A percentile compares a stretch with the other conserved stretches of the same genome.
These are phyloP conservation scores for Psylliodes chrysocephalus DNA, from an alignment of 2,888 invertebrate genomes.

Conservation along the genomic window DNA sequence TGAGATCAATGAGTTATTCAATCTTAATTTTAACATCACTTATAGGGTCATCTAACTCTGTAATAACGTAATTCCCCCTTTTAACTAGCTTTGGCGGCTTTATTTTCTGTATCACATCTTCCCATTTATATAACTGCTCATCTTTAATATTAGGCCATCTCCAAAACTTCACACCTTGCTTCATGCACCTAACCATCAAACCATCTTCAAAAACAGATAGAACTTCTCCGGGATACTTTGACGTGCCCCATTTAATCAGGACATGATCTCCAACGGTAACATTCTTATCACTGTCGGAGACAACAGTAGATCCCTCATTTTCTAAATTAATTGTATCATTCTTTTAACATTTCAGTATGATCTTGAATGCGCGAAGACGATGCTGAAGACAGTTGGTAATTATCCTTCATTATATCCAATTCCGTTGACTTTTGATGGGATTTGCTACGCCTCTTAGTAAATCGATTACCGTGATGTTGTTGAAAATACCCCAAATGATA, in stretches of 20 bases:
- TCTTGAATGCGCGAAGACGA: neutral
- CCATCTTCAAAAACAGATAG: neutral
- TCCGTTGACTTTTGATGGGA: neutral
- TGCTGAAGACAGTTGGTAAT: neutral
- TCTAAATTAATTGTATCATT: neutral
- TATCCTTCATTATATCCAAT: constrained; percentile 1
- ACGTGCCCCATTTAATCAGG: neutral
- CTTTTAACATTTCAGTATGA: neutral
- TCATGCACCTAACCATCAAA: neutral
- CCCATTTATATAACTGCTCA: neutral
- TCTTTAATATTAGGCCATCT: constrained; percentile 1
- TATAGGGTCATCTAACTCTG: too few species aligned
- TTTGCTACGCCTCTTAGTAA: too few species aligned
- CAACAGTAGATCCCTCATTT: neutral
- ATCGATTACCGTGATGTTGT: too few species aligned
- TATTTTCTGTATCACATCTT: too few species aligned
- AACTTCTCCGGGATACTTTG: neutral
- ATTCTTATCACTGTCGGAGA: neutral
- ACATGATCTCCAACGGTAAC: neutral
- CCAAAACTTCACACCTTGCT: neutral
- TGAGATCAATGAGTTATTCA: too few species aligned
- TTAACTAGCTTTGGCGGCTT: too few species aligned
- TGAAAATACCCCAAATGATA: too few species aligned
- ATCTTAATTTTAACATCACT: too few species aligned
- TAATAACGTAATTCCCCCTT: too few species aligned